phyloP scores from a whole-genome alignment of 2,888 invertebrate genomes.

The Alcis repandata region DNA sequence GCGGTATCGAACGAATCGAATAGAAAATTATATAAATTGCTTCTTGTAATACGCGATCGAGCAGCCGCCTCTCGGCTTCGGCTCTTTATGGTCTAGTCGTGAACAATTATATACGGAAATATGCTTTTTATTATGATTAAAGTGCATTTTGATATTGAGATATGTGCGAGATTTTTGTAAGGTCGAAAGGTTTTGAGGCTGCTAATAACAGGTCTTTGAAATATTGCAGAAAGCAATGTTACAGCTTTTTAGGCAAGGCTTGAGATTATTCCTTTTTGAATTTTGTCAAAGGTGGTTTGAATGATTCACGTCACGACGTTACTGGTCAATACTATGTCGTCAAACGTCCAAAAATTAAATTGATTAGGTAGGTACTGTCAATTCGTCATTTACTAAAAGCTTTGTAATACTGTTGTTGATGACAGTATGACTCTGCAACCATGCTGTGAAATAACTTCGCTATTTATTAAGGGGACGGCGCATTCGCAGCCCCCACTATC shows the following conservation, averaged over 20 bases:
- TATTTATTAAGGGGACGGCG: slow-evolving; percentile 8
- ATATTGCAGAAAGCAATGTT: slow-evolving; percentile 7
- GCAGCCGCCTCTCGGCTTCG: slow-evolving; percentile 47
- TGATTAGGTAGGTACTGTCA: no score
- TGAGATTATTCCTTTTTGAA: background rate
- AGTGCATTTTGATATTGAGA: slow-evolving; percentile 31
- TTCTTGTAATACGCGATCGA: slow-evolving; percentile 66
- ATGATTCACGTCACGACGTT: no score
- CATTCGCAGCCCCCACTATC: slow-evolving; percentile 14
- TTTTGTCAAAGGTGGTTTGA: no score
- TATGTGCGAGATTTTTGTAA: slow-evolving; percentile 23
- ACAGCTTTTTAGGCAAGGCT: background rate
- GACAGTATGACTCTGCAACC: no score
- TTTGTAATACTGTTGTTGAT: no score
- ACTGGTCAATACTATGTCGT: no score
- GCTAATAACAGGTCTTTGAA: slow-evolving; percentile 28
- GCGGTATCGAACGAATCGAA: slow-evolving; percentile 73
- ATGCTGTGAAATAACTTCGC: no score
- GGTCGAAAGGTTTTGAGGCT: slow-evolving; percentile 35
- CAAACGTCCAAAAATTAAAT: no score
- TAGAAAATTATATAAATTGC: slow-evolving; percentile 79
- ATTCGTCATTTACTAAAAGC: no score
- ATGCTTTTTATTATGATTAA: slow-evolving; percentile 57
- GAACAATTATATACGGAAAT: slow-evolving; percentile 67
- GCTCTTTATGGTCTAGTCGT: slow-evolving; percentile 61